Conservation (phyloP, 2,113 vertebrate genomes). For the Empidonax traillii region DNA sequence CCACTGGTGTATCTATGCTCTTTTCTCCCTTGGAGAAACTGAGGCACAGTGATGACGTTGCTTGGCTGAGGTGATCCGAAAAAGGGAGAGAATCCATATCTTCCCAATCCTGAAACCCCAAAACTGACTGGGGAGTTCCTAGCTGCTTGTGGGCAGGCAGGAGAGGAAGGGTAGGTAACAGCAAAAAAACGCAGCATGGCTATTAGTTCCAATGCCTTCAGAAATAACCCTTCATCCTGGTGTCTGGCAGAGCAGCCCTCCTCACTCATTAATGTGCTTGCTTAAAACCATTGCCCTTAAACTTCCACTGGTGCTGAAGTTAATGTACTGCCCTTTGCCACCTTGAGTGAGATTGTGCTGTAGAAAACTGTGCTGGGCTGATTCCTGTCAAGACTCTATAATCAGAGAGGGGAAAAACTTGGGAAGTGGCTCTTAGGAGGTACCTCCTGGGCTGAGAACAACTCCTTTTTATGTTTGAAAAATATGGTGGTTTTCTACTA, state of each 20-base stretch:
- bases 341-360: background rate
- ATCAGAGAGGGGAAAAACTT: constrained; percentile 21
- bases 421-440: constrained; percentile 1
- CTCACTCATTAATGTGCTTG: background rate
- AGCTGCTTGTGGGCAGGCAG: background rate
- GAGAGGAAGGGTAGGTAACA: background rate
- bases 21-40: background rate
- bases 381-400: background rate
- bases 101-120: background rate
- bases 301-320: background rate
- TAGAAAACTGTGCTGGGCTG: background rate
- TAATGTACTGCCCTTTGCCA: constrained; percentile 41
- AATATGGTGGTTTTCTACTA: background rate
- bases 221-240: background rate
- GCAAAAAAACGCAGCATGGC: background rate
- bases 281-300: constrained; percentile 10
- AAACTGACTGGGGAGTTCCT: background rate
- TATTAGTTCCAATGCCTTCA: background rate
- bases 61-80: background rate
- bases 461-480: constrained; percentile 24
- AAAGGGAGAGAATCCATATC: background rate
- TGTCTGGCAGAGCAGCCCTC: background rate
- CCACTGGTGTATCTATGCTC: background rate
- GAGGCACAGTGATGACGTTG: background rate
- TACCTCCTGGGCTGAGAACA: background rate